phyloP scores from a whole-genome alignment of 2,797 vertebrate genomes.

The Naso thynnoides region DNA sequence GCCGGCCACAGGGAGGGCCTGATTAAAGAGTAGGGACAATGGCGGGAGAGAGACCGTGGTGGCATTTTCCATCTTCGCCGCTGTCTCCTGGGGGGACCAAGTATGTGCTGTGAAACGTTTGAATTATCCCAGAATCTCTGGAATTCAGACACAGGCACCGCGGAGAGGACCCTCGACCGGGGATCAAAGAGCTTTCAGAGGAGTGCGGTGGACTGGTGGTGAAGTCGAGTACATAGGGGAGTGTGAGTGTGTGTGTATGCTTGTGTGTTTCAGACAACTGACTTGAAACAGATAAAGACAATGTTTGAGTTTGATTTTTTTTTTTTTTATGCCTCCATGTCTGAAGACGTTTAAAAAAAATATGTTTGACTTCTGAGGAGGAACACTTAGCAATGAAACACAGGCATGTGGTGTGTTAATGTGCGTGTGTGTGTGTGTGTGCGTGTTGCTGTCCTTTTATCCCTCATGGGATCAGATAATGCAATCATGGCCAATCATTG shows the following conservation, averaged over 20 bases:
- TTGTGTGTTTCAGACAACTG: constrained; percentile 42
- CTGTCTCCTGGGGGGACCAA: constrained; percentile 81
- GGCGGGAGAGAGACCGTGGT: constrained; percentile 81
- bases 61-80: constrained; percentile 83
- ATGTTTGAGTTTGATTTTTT: constrained; percentile 66
- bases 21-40: constrained; percentile 89
- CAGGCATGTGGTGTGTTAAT: constrained; percentile 57
- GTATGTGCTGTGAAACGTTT: constrained; percentile 85
- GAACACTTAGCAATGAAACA: constrained; percentile 61
- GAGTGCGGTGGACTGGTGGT: constrained; percentile 80
- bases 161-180: constrained; percentile 81
- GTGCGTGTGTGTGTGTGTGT: constrained; percentile 49
- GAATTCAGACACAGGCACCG: constrained; percentile 86
- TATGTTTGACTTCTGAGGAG: constrained; percentile 68
- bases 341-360: constrained; percentile 52
- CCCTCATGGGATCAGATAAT: constrained; percentile 75
- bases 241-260: constrained; percentile 53
- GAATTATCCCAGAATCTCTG: constrained; percentile 87
- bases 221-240: constrained; percentile 67
- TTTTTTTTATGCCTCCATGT: constrained; percentile 57
- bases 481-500: constrained; percentile 79
- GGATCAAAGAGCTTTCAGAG: constrained; percentile 84
- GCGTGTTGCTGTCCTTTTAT: constrained; percentile 70
- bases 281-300: constrained; percentile 69
- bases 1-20: constrained; percentile 79